Conservation (phyloP, 2,888 invertebrate genomes). For the Aromia moschata region DNA sequence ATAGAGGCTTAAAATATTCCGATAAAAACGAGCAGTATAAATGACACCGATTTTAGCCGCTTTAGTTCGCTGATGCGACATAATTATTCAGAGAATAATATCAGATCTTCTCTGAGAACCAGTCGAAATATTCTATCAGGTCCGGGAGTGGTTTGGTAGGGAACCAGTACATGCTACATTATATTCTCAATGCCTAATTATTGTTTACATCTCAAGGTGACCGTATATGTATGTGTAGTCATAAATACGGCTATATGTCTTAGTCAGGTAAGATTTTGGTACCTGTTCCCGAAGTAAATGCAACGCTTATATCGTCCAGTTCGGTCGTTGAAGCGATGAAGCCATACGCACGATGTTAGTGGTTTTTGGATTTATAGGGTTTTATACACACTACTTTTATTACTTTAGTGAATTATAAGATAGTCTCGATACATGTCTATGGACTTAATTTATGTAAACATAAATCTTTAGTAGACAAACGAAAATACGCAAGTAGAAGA, state of each 20-base stretch:
- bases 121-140: slow-evolving; percentile 21
- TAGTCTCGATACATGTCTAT: no score
- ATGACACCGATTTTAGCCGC: slow-evolving; percentile 50
- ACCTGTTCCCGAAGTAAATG: slow-evolving; percentile 55
- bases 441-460: no score
- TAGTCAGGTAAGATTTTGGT: slow-evolving; percentile 58
- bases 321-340: slow-evolving; percentile 6
- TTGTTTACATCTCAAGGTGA: slow-evolving; percentile 62
- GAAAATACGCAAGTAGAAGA: no score
- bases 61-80: slow-evolving; percentile 48
- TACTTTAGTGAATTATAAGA: no score
- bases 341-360: no score
- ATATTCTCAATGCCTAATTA: slow-evolving; percentile 61
- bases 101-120: slow-evolving; percentile 22
- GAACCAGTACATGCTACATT: slow-evolving; percentile 50
- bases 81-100: slow-evolving; percentile 51
- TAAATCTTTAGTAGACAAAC: no score
- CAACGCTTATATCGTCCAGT: slow-evolving; percentile 35
- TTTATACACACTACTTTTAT: no score
- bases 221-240: slow-evolving; percentile 58
- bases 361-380: no score
- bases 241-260: slow-evolving; percentile 59
- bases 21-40: slow-evolving; percentile 51
- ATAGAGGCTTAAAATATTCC: slow-evolving; percentile 40
- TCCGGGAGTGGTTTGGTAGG: slow-evolving; percentile 22